Base-by-base conservation (phyloP, 2,888 invertebrate species). In the Trachelus troglodyta region DNA sequence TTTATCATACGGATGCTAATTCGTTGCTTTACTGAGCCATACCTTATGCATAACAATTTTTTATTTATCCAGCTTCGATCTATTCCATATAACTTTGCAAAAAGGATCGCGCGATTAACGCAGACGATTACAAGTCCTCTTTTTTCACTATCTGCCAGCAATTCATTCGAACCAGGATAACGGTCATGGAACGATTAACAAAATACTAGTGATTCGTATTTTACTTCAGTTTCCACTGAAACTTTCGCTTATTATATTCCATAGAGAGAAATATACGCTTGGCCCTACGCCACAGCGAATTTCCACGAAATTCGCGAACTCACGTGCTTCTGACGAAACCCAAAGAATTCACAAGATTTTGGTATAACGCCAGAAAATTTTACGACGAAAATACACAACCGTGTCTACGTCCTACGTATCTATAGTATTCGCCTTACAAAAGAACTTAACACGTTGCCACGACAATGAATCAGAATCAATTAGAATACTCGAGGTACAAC, bases 281-380 rank as follows among this genome's bases (percentile, higher is more conserved):
- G 34, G 34, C 73, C 34, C 69, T 68, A 31, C 23, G 69, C 77
- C 71, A 31, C 71, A 31, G 69, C 40, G 76, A 77, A 75, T 75
- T 76, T 23, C 80, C 40, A 33, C 76, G 31, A 75, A 31, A 77
- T 73, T 80, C 76, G 80, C 76, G 80, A 76, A 77, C 23, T 81
- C 12, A 74, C 69, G 84, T 83, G 85, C 81, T 74, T 80, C 84
- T 88, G 87, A 86, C 80, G 87, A 84, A 87, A 87, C 81, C 76
- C 76, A 78, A 40, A 74, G 79, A 84, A 85, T 84, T 84, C 81
- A 83, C 81, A 78, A 77, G 79, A 11, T 33, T 81, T 84, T 87
- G 87, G 85, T 85, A 31, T 75, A 75, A 71, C 68, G 87, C 88
- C 87, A 87, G 80, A 79, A 76, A 77, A 82, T 85, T 84, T 85